Base-by-base conservation (phyloP, 1,140 invertebrate species). In the Littorina saxatilis region DNA sequence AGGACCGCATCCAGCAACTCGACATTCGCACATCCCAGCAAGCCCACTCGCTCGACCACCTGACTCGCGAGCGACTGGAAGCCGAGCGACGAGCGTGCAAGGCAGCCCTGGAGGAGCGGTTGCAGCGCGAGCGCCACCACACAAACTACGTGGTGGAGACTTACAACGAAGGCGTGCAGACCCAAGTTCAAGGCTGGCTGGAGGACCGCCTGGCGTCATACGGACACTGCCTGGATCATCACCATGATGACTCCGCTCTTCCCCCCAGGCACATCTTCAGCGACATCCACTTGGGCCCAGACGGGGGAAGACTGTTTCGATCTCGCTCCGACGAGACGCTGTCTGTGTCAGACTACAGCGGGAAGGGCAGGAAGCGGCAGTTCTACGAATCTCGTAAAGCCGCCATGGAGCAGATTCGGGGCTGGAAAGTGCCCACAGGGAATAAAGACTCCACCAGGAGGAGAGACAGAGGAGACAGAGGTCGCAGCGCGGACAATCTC, bases 11-110 rank as follows among this genome's bases (percentile, higher is more conserved):
- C 1, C 95, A 92, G n/a, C 90, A 91, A 87, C 92, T 97, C n/a
- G 96, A 97, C 88, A 94, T 95, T 82, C 94, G 94, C 83, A 96
- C 96, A 17, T 94, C 95, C 83, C 95, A 95, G 50, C 96, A 96
- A 88, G 94, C 97, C 79, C 95, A 77, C 43, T 82, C 87, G 23
- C 77, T 91, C 7, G 88, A 91, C 72, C 80, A 83, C 29, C 82
- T 89, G 66, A 89, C 89, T 13, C 81, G 85, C 23, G 87, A 91
- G 40, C 76, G 88, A 13, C 81, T 90, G 5, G 76, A 85, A 9
- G 82, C 86, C 37, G 89, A 91, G 61, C 83, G 87, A 29, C 74
- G 73, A n/a, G 82, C 82, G 17, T 88, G 88, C 81, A 81, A 85
- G 5, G 83, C 83, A n/a, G 78, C 88, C 29, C 85, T 91, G 32